Percentiles rank a stretch among this genome's conserved stretches.
Evolutionary conservation across 2,797 vertebrate species (phyloP).

Genomic region (Heteromormyrus szaboi): DNA sequence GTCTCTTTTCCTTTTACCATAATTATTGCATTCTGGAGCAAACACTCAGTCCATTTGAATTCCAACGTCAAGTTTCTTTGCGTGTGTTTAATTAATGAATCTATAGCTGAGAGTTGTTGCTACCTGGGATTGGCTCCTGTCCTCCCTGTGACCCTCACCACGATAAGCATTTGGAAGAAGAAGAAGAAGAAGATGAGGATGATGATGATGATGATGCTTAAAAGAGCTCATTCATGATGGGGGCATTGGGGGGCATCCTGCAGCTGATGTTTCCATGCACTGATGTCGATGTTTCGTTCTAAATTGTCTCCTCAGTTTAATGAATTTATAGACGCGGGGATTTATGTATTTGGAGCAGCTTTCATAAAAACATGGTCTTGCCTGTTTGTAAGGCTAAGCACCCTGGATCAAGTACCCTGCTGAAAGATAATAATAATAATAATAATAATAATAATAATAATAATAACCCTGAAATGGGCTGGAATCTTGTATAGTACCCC

Average conservation of each 20-base stretch:
- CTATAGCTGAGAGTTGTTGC: background rate
- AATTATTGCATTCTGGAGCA: background rate
- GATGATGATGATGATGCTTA: background rate
- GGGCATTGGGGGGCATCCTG: background rate
- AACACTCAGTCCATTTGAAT: background rate
- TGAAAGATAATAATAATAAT: background rate
- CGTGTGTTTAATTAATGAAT: background rate
- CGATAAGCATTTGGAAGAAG: background rate
- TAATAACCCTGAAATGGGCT: background rate
- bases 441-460: background rate
- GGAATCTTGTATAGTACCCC: background rate
- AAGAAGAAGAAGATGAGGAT: background rate
- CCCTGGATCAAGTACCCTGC: background rate
- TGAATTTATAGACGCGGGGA: background rate
- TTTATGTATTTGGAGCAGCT: background rate
- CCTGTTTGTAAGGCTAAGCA: background rate
- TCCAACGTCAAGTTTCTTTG: background rate
- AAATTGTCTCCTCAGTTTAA: slow-evolving; percentile 20
- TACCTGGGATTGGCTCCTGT: background rate
- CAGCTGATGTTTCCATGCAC: background rate
- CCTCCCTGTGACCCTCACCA: background rate
- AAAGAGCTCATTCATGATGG: background rate
- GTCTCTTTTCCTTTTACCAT: background rate
- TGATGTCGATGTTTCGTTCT: background rate
- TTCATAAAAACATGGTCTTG: background rate